These are phyloP conservation scores for Buphagus erythrorhynchus DNA, from an alignment of 2,797 vertebrate genomes.

Conservation along the genomic window DNA sequence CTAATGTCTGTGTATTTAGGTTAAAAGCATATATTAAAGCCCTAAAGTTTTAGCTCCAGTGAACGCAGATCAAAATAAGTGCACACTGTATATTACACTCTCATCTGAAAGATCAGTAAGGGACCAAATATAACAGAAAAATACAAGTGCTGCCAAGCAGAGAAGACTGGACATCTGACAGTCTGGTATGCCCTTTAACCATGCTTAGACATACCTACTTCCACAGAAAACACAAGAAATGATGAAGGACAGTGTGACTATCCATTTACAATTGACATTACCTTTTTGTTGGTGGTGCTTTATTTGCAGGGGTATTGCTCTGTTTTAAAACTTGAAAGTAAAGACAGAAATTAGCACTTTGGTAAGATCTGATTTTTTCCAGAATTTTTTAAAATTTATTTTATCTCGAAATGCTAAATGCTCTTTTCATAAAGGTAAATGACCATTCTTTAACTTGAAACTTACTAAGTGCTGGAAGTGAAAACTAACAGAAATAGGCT, in stretches of 20 bases:
- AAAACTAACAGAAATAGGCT: background rate
- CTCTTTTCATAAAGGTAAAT: background rate
- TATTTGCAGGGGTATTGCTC: background rate
- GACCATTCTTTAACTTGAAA: background rate
- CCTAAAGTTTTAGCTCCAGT: background rate
- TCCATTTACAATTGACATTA: background rate
- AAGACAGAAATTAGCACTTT: background rate
- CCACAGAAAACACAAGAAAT: background rate
- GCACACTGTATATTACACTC: background rate
- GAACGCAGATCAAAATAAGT: background rate
- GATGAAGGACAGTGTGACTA: background rate
- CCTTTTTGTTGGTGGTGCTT: fast-evolving
- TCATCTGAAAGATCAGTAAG: background rate
- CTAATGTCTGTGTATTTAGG: background rate
- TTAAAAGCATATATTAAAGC: background rate
- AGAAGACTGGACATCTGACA: background rate
- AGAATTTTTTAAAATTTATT: background rate
- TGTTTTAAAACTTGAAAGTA: background rate
- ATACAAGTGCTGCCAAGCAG: background rate
- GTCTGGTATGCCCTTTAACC: background rate
- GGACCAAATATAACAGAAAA: background rate
- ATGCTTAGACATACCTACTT: background rate
- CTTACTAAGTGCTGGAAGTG: background rate
- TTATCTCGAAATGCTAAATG: background rate
- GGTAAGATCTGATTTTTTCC: background rate